Conservation (phyloP, 53 echinoderm and acorn worm genomes). For the Echinarachnius parma region DNA sequence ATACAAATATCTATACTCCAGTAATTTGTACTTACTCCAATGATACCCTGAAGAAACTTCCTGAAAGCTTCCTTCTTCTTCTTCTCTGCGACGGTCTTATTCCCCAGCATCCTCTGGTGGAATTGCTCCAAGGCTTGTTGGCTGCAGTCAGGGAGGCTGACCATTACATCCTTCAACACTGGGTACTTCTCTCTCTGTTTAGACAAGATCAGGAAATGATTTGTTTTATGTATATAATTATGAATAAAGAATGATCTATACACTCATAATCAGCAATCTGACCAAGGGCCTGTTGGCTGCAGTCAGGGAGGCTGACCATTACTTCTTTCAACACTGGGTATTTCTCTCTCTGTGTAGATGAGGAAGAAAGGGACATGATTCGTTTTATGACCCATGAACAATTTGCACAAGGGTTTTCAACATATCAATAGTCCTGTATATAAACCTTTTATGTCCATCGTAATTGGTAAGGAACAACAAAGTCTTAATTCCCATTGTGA, state of each 20-base stretch:
- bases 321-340: conserved; percentile 24
- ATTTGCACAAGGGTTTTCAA: too few species aligned
- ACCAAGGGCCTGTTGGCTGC: conserved; percentile 14
- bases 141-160: conserved; percentile 19
- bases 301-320: conserved; percentile 21
- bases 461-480: too few species aligned
- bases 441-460: too few species aligned
- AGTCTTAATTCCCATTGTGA: too few species aligned
- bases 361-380: background rate
- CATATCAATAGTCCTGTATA: too few species aligned
- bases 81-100: conserved; percentile 65
- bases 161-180: conserved; percentile 19
- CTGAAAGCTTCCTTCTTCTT: conserved; percentile 89
- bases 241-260: too few species aligned
- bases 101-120: conserved; percentile 23
- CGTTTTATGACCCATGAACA: too few species aligned
- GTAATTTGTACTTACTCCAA: conserved; percentile 78
- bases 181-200: conserved; percentile 40
- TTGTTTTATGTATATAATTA: too few species aligned
- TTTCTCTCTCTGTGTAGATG: conserved; percentile 26
- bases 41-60: conserved; percentile 65
- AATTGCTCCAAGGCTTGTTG: conserved; percentile 25
- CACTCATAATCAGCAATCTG: too few species aligned
- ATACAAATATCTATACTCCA: too few species aligned
- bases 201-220: too few species aligned